Evolutionary conservation across 30 jellyfish, hydroid and myxozoan genomes (phyloP).

Genomic region (Mastigias papua): DNA sequence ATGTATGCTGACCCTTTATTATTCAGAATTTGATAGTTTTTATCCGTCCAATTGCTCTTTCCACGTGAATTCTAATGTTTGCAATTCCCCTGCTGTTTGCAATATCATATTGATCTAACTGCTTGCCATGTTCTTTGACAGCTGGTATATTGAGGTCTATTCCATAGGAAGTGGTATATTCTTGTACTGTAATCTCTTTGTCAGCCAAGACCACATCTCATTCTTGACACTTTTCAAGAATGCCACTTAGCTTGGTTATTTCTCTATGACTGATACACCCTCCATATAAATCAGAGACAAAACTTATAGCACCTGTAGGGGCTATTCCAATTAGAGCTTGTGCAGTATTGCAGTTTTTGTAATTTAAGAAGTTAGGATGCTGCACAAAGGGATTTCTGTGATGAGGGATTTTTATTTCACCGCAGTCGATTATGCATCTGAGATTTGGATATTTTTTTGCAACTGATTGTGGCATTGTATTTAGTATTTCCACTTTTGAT

Average conservation of each 20-base stretch:
- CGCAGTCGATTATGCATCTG: too few relatives aligned
- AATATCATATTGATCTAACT: background rate
- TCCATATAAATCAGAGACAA: background rate
- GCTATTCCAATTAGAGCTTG: background rate
- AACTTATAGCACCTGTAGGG: background rate
- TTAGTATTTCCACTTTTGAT: too few relatives aligned
- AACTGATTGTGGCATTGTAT: too few relatives aligned
- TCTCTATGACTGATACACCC: background rate
- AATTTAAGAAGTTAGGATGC: too few relatives aligned
- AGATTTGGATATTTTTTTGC: too few relatives aligned
- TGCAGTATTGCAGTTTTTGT: background rate
- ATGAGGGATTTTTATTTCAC: too few relatives aligned
- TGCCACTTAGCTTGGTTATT: background rate
- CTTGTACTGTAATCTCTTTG: background rate
- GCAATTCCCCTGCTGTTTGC: background rate
- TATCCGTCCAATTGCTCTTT: background rate
- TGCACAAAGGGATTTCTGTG: too few relatives aligned
- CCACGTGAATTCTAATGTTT: background rate
- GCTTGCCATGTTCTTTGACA: background rate
- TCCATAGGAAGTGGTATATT: background rate
- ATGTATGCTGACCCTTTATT: background rate
- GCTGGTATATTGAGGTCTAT: background rate
- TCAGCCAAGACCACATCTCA: background rate
- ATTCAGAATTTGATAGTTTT: too few relatives aligned
- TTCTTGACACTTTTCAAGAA: background rate